Conservation (phyloP, 2,888 invertebrate genomes). For the Zygothrica quintamaculata region DNA sequence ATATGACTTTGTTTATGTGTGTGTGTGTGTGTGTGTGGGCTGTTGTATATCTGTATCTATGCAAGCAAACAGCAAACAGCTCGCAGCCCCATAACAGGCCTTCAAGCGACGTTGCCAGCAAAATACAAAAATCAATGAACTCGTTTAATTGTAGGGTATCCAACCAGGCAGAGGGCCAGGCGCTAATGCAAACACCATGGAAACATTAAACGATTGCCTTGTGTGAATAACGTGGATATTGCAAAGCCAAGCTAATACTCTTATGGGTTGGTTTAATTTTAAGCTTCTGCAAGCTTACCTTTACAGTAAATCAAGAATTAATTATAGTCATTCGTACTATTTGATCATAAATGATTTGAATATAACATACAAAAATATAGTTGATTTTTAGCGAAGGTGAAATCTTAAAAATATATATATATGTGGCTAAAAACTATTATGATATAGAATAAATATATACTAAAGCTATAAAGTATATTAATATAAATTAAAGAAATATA, state of each 20-base stretch:
- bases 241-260: constrained; percentile 4
- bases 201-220: constrained; percentile 26
- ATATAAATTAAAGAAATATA: too few relatives aligned
- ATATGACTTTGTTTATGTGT: too few relatives aligned
- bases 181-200: constrained; percentile 33
- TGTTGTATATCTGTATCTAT: constrained; percentile 59
- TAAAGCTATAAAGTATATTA: too few relatives aligned
- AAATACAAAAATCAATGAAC: constrained; percentile 49
- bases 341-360: too few relatives aligned
- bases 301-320: too few relatives aligned
- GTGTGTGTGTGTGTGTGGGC: constrained; percentile 22
- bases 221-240: constrained; percentile 31
- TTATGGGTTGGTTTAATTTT: not conserved
- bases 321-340: too few relatives aligned
- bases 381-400: too few relatives aligned
- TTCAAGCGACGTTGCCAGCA: constrained; percentile 30
- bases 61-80: constrained; percentile 57
- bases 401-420: too few relatives aligned
- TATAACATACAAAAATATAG: too few relatives aligned
- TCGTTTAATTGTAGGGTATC: constrained; percentile 39
- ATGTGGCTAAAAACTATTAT: too few relatives aligned
- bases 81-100: constrained; percentile 40
- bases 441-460: too few relatives aligned
- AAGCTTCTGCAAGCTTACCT: too few relatives aligned
- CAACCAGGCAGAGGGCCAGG: constrained; percentile 44